Percentiles rank a stretch among this genome's conserved stretches.
Conservation (phyloP, 2,888 invertebrate species). For the Acleris literana region DNA sequence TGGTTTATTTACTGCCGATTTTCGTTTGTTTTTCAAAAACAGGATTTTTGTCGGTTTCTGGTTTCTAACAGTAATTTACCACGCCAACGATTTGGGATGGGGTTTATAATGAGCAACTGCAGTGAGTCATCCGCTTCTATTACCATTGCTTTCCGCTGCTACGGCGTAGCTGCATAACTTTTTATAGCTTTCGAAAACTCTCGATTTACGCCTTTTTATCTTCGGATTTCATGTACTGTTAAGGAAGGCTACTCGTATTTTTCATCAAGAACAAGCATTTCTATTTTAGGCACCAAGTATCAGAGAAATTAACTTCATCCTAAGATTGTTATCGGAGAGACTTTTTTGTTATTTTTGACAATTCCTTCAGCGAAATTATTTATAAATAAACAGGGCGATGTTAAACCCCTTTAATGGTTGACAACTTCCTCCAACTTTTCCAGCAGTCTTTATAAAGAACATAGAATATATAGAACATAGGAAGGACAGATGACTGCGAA, state of each 20-base stretch:
- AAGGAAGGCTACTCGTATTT: no score
- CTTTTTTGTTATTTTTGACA: constrained; percentile 8
- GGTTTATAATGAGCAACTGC: neutral
- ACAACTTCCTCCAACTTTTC: no score
- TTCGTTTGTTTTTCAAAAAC: neutral
- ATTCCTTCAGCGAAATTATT: constrained; percentile 2
- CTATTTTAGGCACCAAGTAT: neutral
- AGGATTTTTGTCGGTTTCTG: neutral
- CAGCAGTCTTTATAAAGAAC: no score
- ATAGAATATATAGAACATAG: no score
- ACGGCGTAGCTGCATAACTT: neutral
- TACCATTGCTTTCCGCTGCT: constrained; percentile 6
- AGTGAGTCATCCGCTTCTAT: constrained; percentile 19
- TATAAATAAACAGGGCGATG: constrained; percentile 14
- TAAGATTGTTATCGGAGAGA: neutral
- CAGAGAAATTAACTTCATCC: neutral
- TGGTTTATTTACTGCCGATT: neutral
- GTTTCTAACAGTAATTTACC: constrained; percentile 5
- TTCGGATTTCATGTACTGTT: no score
- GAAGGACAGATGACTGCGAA: no score
- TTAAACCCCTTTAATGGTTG: no score
- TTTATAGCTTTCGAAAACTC: no score
- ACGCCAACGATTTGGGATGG: neutral
- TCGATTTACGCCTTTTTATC: no score
- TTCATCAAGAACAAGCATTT: no score